Conservation (phyloP, 1,140 invertebrate genomes). For the Acyrthosiphon pisum region DNA sequence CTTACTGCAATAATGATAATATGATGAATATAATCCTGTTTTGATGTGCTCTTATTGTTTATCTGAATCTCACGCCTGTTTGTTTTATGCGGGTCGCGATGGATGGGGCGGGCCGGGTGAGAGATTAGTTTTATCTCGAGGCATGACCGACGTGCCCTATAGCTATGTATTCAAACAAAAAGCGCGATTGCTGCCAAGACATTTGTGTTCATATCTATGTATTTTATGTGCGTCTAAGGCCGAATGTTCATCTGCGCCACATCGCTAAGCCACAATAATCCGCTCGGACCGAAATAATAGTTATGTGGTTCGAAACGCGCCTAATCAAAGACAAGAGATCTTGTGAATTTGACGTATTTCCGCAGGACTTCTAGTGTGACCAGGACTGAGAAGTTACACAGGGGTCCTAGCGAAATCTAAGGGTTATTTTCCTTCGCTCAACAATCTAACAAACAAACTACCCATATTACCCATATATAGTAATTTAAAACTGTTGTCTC, state of each 20-base stretch:
- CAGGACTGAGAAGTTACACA: not conserved
- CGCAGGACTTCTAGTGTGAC: not conserved
- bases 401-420: not conserved
- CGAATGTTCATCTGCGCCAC: not conserved
- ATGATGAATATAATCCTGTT: not conserved
- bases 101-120: not conserved
- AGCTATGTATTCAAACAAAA: not conserved
- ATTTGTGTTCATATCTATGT: not conserved
- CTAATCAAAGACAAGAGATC: constrained; percentile 1
- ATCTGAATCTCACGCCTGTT: not conserved
- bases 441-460: too few species aligned
- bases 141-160: not conserved
- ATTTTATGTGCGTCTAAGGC: not conserved
- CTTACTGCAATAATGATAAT: not conserved
- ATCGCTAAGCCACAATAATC: not conserved
- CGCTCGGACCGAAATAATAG: constrained; percentile 12
- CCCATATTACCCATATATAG: not conserved
- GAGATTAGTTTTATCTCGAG: not conserved
- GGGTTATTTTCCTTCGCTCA: not conserved
- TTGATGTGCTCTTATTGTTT: constrained; percentile 2
- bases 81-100: not conserved
- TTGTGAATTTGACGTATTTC: not conserved
- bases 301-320: not conserved
- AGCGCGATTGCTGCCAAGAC: not conserved
- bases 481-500: not conserved